Percentiles rank a stretch among this genome's conserved stretches.
These are phyloP conservation scores for Megaceryle torquata DNA, from an alignment of 2,113 vertebrate species.

Conservation along the genomic window DNA sequence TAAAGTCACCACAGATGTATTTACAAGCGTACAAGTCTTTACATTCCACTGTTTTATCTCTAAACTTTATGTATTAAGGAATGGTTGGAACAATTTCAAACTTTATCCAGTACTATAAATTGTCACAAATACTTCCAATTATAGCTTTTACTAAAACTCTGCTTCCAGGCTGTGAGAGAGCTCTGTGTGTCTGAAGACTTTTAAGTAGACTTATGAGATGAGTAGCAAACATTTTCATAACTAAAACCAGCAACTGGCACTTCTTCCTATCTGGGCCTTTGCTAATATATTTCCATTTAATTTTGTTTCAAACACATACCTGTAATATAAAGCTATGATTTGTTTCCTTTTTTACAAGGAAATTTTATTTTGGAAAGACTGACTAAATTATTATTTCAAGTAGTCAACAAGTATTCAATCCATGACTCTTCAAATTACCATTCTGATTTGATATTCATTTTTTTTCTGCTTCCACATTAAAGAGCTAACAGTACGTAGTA, in stretches of 20 bases:
- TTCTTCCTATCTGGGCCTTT: slow-evolving; percentile 16
- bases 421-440: slow-evolving; percentile 25
- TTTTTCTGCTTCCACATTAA: not conserved
- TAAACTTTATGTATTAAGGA: not conserved
- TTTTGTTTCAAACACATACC: slow-evolving; percentile 18
- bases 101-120: not conserved
- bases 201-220: slow-evolving; percentile 31
- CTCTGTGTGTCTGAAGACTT: not conserved
- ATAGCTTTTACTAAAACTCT: not conserved
- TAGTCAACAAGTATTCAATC: slow-evolving; percentile 18
- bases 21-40: not conserved
- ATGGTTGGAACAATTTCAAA: not conserved
- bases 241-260: slow-evolving; percentile 7
- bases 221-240: slow-evolving; percentile 49
- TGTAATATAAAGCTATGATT: not conserved
- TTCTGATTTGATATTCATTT: slow-evolving; percentile 17
- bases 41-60: not conserved
- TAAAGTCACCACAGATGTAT: not conserved
- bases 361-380: slow-evolving; percentile 46
- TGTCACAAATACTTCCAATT: not conserved
- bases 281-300: slow-evolving; percentile 39
- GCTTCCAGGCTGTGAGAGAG: not conserved
- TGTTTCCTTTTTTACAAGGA: slow-evolving; percentile 1
- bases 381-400: slow-evolving; percentile 18
- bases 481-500: not conserved